A percentile compares a stretch with the other conserved stretches of the same genome.
Conservation (phyloP, 2,888 invertebrate genomes). For the Bimastos eiseni region DNA sequence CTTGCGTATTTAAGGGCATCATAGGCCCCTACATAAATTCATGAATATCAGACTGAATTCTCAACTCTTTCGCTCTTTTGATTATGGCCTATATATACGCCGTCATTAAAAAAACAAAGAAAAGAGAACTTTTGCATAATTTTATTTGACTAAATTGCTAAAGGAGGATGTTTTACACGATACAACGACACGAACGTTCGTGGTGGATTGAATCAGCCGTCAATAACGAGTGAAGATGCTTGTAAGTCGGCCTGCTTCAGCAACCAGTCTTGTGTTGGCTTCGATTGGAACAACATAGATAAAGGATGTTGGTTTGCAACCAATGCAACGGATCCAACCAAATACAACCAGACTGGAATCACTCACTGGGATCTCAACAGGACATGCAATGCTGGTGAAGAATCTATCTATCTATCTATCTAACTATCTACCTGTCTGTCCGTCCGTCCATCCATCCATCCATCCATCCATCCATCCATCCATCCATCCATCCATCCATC, state of each 20-base stretch:
- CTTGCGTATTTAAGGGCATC: too few species aligned
- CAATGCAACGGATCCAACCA: background rate
- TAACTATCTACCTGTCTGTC: too few species aligned
- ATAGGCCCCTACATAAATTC: too few species aligned
- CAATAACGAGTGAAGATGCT: background rate
- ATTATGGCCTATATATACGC: too few species aligned
- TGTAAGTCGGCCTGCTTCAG: background rate
- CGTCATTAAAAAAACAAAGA: too few species aligned
- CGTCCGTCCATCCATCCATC: too few species aligned
- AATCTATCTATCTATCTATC: too few species aligned
- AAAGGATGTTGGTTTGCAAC: background rate
- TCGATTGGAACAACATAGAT: background rate
- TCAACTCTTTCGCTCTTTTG: too few species aligned
- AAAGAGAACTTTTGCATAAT: too few species aligned
- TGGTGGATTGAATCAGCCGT: background rate
- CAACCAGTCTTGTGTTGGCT: background rate
- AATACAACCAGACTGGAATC: background rate
- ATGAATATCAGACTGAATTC: too few species aligned
- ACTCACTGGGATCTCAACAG: background rate
- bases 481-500: too few species aligned
- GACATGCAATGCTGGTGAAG: background rate
- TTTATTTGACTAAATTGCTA: background rate
- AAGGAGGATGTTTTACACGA: background rate
- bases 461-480: too few species aligned
- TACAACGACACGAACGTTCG: background rate